A percentile compares a stretch with the other conserved stretches of the same genome.
Evolutionary conservation across 2,113 vertebrate species (phyloP).

Genomic region (Trogon surrucura): DNA sequence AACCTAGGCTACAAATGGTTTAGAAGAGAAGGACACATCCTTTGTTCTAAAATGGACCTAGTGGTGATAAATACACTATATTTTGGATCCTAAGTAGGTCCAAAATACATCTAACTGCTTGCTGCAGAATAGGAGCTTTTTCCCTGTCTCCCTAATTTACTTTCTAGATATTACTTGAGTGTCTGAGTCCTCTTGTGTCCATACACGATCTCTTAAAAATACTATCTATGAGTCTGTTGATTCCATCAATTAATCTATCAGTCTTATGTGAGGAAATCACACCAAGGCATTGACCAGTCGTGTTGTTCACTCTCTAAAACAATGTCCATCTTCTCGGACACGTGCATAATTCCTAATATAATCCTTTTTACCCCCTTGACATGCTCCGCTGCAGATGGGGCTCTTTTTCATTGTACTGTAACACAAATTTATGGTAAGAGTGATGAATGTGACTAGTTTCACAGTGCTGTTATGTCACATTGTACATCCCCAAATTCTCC

Average conservation of each 20-base stretch:
- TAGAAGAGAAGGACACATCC: neutral
- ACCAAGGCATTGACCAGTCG: neutral
- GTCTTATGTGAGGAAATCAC: neutral
- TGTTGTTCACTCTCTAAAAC: neutral
- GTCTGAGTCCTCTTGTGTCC: neutral
- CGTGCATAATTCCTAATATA: neutral
- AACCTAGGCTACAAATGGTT: neutral
- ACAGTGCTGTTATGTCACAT: neutral
- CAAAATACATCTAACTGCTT: neutral
- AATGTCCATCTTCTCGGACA: neutral
- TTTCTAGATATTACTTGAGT: neutral
- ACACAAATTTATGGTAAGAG: neutral
- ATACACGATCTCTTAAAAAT: neutral
- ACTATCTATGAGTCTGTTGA: neutral
- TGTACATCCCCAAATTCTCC: conserved; percentile 8
- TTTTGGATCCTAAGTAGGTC: neutral
- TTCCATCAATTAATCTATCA: neutral
- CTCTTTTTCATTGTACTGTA: neutral
- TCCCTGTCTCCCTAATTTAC: neutral
- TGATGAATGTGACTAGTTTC: neutral
- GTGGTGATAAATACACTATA: neutral
- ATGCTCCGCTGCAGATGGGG: neutral
- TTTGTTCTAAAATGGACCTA: neutral
- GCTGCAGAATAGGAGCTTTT: neutral
- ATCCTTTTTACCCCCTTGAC: neutral